These are phyloP conservation scores for Tanypteryx hageni DNA, from an alignment of 2,888 invertebrate species.

Conservation along the genomic window DNA sequence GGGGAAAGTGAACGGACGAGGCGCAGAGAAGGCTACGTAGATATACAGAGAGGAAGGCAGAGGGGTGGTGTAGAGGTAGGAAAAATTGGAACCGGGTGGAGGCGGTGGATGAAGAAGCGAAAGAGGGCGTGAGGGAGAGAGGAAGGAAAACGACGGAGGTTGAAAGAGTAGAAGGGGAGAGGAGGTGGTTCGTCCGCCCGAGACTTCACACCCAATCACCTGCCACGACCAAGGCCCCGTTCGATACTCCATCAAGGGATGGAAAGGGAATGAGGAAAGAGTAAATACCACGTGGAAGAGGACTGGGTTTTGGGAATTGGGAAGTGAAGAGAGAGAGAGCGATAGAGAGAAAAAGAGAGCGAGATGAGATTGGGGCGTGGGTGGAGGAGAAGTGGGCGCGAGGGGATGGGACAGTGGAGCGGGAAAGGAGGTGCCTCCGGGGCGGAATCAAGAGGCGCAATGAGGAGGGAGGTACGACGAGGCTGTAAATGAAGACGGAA, in stretches of 20 bases:
- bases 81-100: constrained; percentile 3
- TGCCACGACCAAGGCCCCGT: constrained; percentile 51
- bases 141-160: neutral
- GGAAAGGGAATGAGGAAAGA: constrained; percentile 50
- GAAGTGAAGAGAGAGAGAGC: constrained; percentile 52
- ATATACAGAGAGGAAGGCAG: neutral
- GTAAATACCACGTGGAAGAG: constrained; percentile 57
- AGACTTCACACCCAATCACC: constrained; percentile 64
- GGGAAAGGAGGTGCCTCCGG: neutral
- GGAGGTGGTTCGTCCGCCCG: constrained; percentile 37
- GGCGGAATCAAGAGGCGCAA: constrained; percentile 4
- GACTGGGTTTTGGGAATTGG: constrained; percentile 52
- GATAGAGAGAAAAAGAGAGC: neutral
- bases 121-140: neutral
- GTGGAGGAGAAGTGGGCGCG: neutral
- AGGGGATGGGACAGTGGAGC: neutral
- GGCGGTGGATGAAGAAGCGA: neutral
- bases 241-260: constrained; percentile 59
- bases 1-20: neutral
- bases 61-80: neutral
- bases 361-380: constrained; percentile 44
- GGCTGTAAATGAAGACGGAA: constrained; percentile 30
- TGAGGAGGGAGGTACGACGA: neutral
- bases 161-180: neutral
- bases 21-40: neutral